Percentiles rank a stretch among this genome's conserved stretches.
These are phyloP conservation scores for Hystrix brachyura DNA, from an alignment of 2,113 vertebrate species.

Conservation along the genomic window DNA sequence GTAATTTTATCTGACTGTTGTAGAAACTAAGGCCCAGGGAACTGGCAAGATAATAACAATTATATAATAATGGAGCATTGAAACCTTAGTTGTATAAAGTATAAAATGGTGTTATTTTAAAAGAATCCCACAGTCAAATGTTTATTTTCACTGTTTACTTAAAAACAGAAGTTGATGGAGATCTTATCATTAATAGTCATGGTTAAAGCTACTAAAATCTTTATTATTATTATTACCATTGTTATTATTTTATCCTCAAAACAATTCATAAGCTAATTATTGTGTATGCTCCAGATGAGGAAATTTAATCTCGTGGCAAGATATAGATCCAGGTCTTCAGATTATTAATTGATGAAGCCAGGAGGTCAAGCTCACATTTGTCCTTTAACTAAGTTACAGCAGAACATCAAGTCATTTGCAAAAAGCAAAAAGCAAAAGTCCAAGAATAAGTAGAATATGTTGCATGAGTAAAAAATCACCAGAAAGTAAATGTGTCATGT, in stretches of 20 bases:
- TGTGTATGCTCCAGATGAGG: background rate
- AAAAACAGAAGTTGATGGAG: background rate
- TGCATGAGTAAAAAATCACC: background rate
- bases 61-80: background rate
- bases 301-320: background rate
- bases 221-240: background rate
- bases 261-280: background rate
- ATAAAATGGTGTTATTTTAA: slow-evolving; percentile 8
- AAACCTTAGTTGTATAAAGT: background rate
- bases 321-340: background rate
- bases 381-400: background rate
- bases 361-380: background rate
- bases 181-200: background rate
- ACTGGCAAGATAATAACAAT: slow-evolving; percentile 39
- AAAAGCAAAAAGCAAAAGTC: background rate
- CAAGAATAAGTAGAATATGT: background rate
- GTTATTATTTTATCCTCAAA: background rate
- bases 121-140: background rate
- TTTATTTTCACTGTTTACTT: background rate
- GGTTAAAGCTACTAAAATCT: background rate
- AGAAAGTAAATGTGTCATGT: background rate
- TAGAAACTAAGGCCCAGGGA: background rate
- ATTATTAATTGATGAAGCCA: background rate
- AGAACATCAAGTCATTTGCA: background rate
- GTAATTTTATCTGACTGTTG: slow-evolving; percentile 2